Conservation (phyloP, 2,888 invertebrate genomes). For the Balanococcus diminutus region DNA sequence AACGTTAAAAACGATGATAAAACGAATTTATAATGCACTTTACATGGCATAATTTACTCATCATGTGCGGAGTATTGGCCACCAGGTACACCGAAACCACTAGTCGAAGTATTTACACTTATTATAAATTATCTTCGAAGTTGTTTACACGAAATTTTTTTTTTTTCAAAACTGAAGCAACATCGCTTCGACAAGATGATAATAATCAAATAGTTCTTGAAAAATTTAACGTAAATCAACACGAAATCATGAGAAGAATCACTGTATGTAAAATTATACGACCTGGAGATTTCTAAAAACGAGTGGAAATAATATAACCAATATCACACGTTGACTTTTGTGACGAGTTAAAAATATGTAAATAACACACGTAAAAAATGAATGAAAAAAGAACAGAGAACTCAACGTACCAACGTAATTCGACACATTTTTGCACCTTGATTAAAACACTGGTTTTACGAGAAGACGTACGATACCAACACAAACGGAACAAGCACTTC, state of each 20-base stretch:
- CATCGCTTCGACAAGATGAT: not conserved
- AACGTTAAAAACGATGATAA: not conserved
- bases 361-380: constrained; percentile 3
- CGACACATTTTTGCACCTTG: constrained; percentile 52
- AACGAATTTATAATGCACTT: not conserved
- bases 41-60: not conserved
- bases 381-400: not conserved
- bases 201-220: not conserved
- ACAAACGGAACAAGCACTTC: constrained; percentile 42
- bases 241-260: not conserved
- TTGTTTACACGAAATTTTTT: not conserved
- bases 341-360: not conserved
- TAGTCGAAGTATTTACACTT: not conserved
- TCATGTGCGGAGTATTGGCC: not conserved
- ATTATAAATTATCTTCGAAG: not conserved
- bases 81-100: not conserved
- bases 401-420: constrained; percentile 51
- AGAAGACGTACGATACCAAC: constrained; percentile 2
- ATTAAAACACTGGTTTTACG: constrained; percentile 37
- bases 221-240: not conserved
- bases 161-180: not conserved
- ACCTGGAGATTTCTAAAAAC: not conserved
- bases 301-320: not conserved
- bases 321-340: not conserved
- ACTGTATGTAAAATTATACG: not conserved